A percentile compares a stretch with the other conserved stretches of the same genome.
phyloP scores from a whole-genome alignment of 2,797 vertebrate genomes.

The Triplophysa yarkandensis region DNA sequence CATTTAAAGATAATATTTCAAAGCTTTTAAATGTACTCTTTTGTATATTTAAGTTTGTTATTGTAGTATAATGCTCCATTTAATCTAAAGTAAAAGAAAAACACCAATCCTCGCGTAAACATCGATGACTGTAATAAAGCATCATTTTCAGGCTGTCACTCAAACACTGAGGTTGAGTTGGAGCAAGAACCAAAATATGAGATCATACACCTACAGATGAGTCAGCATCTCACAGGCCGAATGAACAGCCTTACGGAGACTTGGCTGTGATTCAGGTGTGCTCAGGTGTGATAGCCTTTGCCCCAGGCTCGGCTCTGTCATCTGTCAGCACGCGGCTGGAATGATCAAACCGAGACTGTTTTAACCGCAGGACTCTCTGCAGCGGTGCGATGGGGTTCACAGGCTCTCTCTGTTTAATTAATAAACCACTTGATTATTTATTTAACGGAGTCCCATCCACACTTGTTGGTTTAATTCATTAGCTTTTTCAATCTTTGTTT shows the following conservation, averaged over 20 bases:
- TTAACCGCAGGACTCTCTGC: slow-evolving; percentile 1
- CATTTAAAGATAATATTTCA: too few species aligned
- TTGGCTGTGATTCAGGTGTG: slow-evolving; percentile 13
- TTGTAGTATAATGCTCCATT: too few species aligned
- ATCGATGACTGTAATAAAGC: slow-evolving; percentile 9
- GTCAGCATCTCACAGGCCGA: slow-evolving; percentile 17
- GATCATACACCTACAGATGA: neutral
- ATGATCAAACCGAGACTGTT: slow-evolving; percentile 11
- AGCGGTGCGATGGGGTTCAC: slow-evolving; percentile 44
- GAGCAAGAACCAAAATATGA: neutral
- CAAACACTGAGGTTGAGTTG: slow-evolving; percentile 28
- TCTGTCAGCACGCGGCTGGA: slow-evolving; percentile 1
- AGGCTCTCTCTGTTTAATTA: slow-evolving; percentile 56
- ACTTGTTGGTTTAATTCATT: slow-evolving; percentile 70
- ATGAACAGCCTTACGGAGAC: slow-evolving; percentile 13
- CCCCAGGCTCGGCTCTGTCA: slow-evolving; percentile 7
- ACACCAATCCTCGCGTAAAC: neutral
- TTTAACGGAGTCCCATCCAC: slow-evolving; percentile 57
- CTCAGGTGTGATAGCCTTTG: slow-evolving; percentile 24
- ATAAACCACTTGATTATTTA: slow-evolving; percentile 64
- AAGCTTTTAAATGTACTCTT: too few species aligned
- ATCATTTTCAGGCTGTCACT: slow-evolving; percentile 8
- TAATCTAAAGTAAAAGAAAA: too few species aligned
- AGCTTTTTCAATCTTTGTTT: slow-evolving; percentile 56
- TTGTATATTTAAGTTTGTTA: too few species aligned